phyloP scores from a whole-genome alignment of 1,140 invertebrate genomes.

The Drosophila carrolli region DNA sequence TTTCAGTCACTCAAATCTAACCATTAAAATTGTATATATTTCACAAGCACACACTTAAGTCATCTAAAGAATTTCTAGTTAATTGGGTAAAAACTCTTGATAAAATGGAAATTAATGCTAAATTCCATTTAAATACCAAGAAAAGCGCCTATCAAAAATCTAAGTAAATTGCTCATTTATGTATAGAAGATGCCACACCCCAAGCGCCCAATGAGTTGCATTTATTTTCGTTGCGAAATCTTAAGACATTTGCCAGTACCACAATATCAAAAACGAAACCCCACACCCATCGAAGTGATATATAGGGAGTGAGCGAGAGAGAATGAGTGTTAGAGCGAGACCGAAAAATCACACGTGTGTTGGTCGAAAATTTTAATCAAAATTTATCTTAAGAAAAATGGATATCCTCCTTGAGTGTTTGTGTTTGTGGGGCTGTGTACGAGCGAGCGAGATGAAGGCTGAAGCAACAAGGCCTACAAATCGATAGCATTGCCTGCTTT shows the following conservation, averaged over 20 bases:
- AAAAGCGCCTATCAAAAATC: constrained; percentile 44
- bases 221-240: constrained; percentile 55
- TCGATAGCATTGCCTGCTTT: constrained; percentile 71
- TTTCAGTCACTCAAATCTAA: background rate
- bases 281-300: constrained; percentile 30
- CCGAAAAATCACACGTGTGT: constrained; percentile 41
- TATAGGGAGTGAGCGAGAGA: constrained; percentile 43
- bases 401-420: constrained; percentile 26
- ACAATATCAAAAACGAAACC: constrained; percentile 4
- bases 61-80: background rate
- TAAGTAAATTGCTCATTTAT: constrained; percentile 75
- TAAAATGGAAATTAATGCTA: constrained; percentile 36
- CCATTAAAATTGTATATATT: background rate
- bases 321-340: constrained; percentile 17
- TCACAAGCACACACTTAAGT: background rate
- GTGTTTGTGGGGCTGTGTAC: background rate
- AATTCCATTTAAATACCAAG: constrained; percentile 16
- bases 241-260: constrained; percentile 62
- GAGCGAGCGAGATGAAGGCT: constrained; percentile 62
- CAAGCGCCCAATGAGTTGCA: constrained; percentile 11
- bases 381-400: constrained; percentile 81
- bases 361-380: constrained; percentile 80
- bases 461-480: constrained; percentile 52
- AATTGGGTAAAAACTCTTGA: background rate
- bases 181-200: constrained; percentile 49